A percentile compares a stretch with the other conserved stretches of the same genome.
Evolutionary conservation across 2,113 vertebrate species (phyloP).

Genomic region (Oncorhynchus nerka): DNA sequence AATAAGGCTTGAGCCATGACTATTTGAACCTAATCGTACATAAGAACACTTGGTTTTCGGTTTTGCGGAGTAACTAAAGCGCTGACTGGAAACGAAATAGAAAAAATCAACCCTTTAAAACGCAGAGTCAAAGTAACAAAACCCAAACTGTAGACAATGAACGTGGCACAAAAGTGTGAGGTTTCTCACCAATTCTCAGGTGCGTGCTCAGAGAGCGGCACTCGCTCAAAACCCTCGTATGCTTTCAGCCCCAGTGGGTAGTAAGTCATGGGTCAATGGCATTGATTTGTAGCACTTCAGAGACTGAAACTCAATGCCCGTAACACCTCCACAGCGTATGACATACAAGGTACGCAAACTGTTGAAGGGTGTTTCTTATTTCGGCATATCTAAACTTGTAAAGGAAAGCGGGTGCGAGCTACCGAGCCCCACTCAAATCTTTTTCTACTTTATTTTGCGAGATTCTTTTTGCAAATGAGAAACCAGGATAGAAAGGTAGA

Average conservation of each 20-base stretch:
- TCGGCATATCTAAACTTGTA: constrained; percentile 10
- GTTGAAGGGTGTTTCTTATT: constrained; percentile 5
- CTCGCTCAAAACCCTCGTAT: constrained; percentile 36
- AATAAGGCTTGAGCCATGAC: neutral
- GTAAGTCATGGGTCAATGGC: constrained; percentile 51
- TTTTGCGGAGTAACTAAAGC: neutral
- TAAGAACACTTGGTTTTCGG: neutral
- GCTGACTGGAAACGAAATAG: neutral
- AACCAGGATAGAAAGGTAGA: neutral
- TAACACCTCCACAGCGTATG: constrained; percentile 38
- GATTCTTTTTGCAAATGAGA: neutral
- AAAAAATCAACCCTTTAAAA: neutral
- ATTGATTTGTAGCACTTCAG: constrained; percentile 44
- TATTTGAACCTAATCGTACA: neutral
- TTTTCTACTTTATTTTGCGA: neutral
- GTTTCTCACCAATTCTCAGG: constrained; percentile 20
- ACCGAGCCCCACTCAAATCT: constrained; percentile 13
- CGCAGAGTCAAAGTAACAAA: neutral
- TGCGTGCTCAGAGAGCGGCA: constrained; percentile 39
- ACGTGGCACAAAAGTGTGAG: constrained; percentile 3
- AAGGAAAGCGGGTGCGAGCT: constrained; percentile 2
- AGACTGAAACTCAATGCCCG: constrained; percentile 40
- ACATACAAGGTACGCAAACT: constrained; percentile 32
- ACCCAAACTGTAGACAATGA: neutral
- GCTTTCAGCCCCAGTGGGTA: constrained; percentile 41